Evolutionary conservation across 1,140 invertebrate genomes (phyloP).

Genomic region (Apis laboriosa): DNA sequence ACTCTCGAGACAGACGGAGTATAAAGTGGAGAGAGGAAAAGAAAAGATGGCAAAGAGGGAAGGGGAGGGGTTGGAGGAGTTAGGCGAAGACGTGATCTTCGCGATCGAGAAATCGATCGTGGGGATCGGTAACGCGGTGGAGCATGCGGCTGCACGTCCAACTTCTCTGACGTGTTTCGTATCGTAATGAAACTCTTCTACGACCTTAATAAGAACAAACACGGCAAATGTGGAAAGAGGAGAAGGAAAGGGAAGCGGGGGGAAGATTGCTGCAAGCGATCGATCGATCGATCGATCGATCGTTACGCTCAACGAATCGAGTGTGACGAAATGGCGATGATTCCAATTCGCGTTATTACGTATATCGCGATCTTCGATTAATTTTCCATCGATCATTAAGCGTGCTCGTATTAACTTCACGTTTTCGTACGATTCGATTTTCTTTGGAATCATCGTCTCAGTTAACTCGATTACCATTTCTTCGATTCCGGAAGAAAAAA

Average conservation of each 20-base stretch:
- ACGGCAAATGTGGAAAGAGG: neutral
- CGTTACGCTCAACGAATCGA: constrained; percentile 39
- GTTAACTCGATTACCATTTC: too few species aligned
- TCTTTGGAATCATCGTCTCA: too few species aligned
- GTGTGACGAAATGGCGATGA: constrained; percentile 17
- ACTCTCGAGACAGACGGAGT: constrained; percentile 33
- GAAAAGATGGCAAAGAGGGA: neutral
- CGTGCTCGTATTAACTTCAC: too few species aligned
- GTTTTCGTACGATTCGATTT: too few species aligned
- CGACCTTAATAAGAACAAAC: constrained; percentile 7
- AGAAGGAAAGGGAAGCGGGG: neutral
- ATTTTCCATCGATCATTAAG: constrained; percentile 3
- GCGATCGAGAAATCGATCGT: constrained; percentile 51
- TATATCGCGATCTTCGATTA: constrained; percentile 22
- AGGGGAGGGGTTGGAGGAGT: neutral
- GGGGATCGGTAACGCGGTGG: constrained; percentile 42
- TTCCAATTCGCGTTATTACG: neutral
- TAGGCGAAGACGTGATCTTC: constrained; percentile 46
- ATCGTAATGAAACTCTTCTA: constrained; percentile 46
- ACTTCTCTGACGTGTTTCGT: constrained; percentile 48
- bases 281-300: constrained; percentile 3
- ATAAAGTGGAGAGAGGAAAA: constrained; percentile 9
- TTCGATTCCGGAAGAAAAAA: too few species aligned
- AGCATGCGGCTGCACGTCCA: constrained; percentile 25
- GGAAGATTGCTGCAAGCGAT: constrained; percentile 7